A percentile compares a stretch with the other conserved stretches of the same genome.
phyloP scores from a whole-genome alignment of 2,797 vertebrate genomes.

The Eulemur coronatus region DNA sequence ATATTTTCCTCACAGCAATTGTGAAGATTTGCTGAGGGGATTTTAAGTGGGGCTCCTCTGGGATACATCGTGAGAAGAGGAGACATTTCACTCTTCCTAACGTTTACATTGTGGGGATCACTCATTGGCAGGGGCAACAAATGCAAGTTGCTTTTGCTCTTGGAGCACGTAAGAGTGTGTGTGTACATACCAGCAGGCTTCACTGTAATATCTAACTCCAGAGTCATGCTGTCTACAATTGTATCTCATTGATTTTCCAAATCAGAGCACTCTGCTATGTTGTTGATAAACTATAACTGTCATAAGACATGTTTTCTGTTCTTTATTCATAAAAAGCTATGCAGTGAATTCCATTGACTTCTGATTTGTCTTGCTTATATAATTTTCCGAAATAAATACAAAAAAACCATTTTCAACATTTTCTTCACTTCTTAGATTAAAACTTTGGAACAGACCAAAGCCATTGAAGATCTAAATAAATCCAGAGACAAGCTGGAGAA shows the following conservation, averaged over 20 bases:
- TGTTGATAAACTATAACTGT: neutral
- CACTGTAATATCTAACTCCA: neutral
- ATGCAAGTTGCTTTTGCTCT: neutral
- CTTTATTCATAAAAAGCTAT: constrained; percentile 1
- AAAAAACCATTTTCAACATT: neutral
- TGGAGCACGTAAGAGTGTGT: neutral
- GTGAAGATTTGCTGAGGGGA: neutral
- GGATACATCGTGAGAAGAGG: too few species aligned
- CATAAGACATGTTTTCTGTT: neutral
- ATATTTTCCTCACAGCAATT: neutral
- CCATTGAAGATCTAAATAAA: constrained; percentile 89
- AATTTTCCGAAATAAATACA: neutral
- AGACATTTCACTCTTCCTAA: neutral
- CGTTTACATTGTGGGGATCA: neutral
- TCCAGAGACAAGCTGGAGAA: constrained; percentile 88
- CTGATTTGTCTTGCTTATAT: neutral
- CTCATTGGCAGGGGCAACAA: neutral
- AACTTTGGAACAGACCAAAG: constrained; percentile 91
- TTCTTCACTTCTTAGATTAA: constrained; percentile 86
- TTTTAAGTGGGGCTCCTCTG: neutral
- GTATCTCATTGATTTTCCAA: neutral
- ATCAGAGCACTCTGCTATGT: neutral
- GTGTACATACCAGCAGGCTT: neutral
- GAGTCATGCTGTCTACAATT: neutral
- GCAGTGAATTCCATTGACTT: neutral